Base-by-base conservation (phyloP, 2,113 vertebrate species). In the Stegostoma tigrinum region DNA sequence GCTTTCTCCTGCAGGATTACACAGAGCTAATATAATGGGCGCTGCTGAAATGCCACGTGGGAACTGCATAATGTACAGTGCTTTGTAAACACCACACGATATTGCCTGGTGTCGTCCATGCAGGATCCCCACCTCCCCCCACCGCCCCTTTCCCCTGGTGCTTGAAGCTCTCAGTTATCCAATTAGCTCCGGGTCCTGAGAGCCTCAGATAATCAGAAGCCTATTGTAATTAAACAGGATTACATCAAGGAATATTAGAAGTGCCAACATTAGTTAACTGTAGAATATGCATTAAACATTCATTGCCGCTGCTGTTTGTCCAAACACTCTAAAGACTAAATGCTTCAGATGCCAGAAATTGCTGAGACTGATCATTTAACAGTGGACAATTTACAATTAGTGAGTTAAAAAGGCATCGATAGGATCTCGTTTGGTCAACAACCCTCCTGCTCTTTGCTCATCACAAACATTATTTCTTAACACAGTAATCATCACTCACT, bases 141-240 rank as follows among this genome's bases (percentile, higher is more conserved):
- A 2, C 45, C 48, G 2, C 48, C 48, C 55, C 0, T 10, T 12
- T 61, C 12, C 55, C 55, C 12, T 1, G 21, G 38, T 48, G 8
- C 94, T 95, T 52, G 67, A 95, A 72, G 94, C 68, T 52, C 94
- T 72, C 94, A 45, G 42, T 72, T 75, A 95, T 95, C 94, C 94
- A 95, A 95, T 95, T 95, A 95, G 48, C 21, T 52, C 42, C 48
- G 5, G 67, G 94, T 52, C 94, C 45, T 52, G 21, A 34, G 94
- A 95, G 94, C 1, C 94, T 72, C 68, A 34, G 94, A 95, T 95
- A 95, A 95, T 95, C 93, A 14, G 38, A 95, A 95, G 94, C 75
- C 94, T 95, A 70, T 95, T 72, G 68, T 95, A 95, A 95, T 95
- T 95, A 95, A 72, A 72, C 67, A 95, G 68, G 67, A 72, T 95